Conservation (phyloP, 2,113 vertebrate species). For the Pygoscelis adeliae region DNA sequence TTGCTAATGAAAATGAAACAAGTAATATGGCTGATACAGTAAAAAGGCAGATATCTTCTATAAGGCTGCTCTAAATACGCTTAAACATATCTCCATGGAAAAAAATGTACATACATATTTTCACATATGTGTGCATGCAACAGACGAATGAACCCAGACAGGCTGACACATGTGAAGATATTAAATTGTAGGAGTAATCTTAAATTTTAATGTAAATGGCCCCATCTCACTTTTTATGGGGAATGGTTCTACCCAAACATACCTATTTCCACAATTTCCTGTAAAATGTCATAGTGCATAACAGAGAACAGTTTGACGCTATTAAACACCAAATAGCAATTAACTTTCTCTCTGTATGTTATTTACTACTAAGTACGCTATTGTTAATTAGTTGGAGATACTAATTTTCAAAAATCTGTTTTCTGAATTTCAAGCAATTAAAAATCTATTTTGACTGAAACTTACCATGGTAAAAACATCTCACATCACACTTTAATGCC, state of each 20-base stretch:
- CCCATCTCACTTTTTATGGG: background rate
- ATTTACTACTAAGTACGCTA: fast-evolving
- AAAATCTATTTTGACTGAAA: background rate
- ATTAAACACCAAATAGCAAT: background rate
- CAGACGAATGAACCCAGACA: background rate
- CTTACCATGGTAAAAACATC: fast-evolving
- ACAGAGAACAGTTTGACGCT: background rate
- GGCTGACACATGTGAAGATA: background rate
- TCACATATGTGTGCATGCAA: background rate
- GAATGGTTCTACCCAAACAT: background rate
- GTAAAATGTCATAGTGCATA: background rate
- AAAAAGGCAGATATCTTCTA: background rate
- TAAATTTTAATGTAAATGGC: background rate
- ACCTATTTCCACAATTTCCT: background rate
- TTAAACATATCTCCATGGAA: background rate
- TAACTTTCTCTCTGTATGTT: background rate
- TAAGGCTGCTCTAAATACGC: background rate
- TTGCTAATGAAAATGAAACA: background rate
- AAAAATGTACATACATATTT: background rate
- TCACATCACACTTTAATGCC: background rate
- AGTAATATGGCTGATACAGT: background rate
- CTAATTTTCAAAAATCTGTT: background rate
- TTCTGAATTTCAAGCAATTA: background rate
- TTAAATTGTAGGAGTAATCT: background rate
- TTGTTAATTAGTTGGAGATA: background rate